A percentile compares a stretch with the other conserved stretches of the same genome.
Evolutionary conservation across 2,888 invertebrate genomes (phyloP).

Genomic region (Tryphoninae sp.): DNA sequence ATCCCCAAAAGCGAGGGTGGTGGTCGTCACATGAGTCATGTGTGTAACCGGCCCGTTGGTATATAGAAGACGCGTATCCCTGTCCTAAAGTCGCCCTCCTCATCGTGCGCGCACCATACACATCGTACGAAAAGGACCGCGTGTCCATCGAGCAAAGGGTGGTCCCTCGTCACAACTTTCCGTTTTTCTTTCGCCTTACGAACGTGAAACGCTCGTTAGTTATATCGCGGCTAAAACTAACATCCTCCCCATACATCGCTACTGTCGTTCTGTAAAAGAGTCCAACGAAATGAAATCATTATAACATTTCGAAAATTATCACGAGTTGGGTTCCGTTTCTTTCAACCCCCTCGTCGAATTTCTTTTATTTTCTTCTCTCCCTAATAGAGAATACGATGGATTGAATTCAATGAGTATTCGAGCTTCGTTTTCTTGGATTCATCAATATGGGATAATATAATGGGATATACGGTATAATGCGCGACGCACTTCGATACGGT

Average conservation of each 20-base stretch:
- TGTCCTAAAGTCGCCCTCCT: slow-evolving; percentile 64
- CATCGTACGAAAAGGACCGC: slow-evolving; percentile 58
- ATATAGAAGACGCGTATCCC: slow-evolving; percentile 46
- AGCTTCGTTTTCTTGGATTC: slow-evolving; percentile 30
- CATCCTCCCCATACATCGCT: background rate
- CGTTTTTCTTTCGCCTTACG: slow-evolving; percentile 72
- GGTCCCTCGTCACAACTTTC: slow-evolving; percentile 74
- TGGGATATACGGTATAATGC: slow-evolving; percentile 50
- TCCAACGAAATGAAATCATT: slow-evolving; percentile 70
- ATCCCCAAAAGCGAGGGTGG: slow-evolving; percentile 76
- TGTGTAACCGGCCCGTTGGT: slow-evolving; percentile 53
- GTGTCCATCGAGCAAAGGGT: slow-evolving; percentile 76
- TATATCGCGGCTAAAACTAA: slow-evolving; percentile 19
- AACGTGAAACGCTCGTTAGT: slow-evolving; percentile 72
- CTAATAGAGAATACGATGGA: slow-evolving; percentile 1
- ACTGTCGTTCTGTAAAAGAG: slow-evolving; percentile 48
- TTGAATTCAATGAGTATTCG: slow-evolving; percentile 43
- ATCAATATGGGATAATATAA: slow-evolving; percentile 48
- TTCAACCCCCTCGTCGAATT: background rate
- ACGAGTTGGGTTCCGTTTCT: slow-evolving; percentile 63
- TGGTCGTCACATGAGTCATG: slow-evolving; percentile 78
- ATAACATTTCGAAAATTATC: slow-evolving; percentile 75
- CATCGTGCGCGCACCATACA: slow-evolving; percentile 62
- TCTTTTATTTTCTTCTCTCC: slow-evolving; percentile 4
- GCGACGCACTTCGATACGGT: slow-evolving; percentile 21